These are phyloP conservation scores for Astyanax mexicanus DNA, from an alignment of 2,797 vertebrate genomes.

Conservation along the genomic window DNA sequence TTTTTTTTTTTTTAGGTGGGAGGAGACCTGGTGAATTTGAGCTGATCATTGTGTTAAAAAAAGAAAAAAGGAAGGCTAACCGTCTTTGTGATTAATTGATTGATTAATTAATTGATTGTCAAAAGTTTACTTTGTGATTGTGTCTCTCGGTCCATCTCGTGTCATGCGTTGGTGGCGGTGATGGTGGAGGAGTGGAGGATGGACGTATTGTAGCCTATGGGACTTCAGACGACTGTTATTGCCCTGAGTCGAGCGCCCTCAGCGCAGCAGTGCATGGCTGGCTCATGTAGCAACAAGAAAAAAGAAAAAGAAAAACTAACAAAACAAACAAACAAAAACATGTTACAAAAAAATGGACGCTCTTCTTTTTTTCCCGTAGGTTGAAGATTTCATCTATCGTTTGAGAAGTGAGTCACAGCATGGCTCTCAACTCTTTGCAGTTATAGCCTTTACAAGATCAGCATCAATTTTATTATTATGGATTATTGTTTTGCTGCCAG, in stretches of 20 bases:
- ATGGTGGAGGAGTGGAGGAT: too few species aligned
- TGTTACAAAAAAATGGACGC: conserved; percentile 44
- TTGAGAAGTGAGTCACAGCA: background rate
- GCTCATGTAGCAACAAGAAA: conserved; percentile 76
- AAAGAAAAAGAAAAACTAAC: too few species aligned
- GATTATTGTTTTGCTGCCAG: conserved; percentile 16
- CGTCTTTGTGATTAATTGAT: conserved; percentile 43
- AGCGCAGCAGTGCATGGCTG: conserved; percentile 77
- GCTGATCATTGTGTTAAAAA: conserved; percentile 34
- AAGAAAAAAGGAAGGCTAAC: too few species aligned
- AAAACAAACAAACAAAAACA: conserved; percentile 8
- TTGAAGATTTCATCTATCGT: background rate
- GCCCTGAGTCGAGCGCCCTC: conserved; percentile 54
- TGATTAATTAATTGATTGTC: too few species aligned
- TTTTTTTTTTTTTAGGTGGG: too few species aligned
- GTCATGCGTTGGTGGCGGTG: conserved; percentile 4
- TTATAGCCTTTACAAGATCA: conserved; percentile 33
- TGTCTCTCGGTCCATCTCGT: conserved; percentile 34
- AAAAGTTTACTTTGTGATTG: conserved; percentile 44
- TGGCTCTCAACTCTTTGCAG: conserved; percentile 4
- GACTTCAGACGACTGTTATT: conserved; percentile 62
- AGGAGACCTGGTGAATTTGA: conserved; percentile 26
- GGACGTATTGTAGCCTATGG: conserved; percentile 5
- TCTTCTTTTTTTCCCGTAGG: conserved; percentile 23
- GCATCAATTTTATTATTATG: conserved; percentile 12